Conservation (phyloP, 2,888 invertebrate species). For the Lepetodrilus schrolli region DNA sequence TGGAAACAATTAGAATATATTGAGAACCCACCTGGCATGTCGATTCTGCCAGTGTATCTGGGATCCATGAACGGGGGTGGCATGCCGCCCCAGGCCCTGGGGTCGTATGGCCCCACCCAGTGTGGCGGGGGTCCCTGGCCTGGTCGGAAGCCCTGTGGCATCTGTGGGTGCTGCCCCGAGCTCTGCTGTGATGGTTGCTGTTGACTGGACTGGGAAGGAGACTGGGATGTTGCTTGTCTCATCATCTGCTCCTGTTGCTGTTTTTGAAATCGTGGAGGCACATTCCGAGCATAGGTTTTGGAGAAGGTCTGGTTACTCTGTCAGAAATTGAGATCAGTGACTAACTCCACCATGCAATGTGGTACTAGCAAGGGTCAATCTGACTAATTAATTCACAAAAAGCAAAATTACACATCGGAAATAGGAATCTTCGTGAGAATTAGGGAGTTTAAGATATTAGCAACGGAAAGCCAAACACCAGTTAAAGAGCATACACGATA, state of each 20-base stretch:
- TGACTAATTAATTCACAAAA: not conserved
- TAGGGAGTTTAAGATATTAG: no score
- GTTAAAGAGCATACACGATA: no score
- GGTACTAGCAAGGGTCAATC: slow-evolving; percentile 21
- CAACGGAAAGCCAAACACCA: no score
- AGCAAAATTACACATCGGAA: not conserved
- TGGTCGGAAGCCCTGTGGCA: slow-evolving; percentile 63
- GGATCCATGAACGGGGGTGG: slow-evolving; percentile 66
- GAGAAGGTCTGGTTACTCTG: slow-evolving; percentile 44
- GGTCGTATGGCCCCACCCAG: slow-evolving; percentile 59
- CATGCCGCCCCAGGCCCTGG: slow-evolving; percentile 54
- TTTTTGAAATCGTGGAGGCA: slow-evolving; percentile 83
- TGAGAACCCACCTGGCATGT: slow-evolving; percentile 68
- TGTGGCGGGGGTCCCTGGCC: slow-evolving; percentile 70
- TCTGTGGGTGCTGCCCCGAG: slow-evolving; percentile 46
- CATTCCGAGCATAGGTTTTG: slow-evolving; percentile 57
- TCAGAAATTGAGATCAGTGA: slow-evolving; percentile 28
- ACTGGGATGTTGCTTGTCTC: slow-evolving; percentile 32
- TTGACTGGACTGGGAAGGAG: slow-evolving; percentile 10
- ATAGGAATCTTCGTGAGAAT: no score
- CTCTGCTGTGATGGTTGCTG: slow-evolving; percentile 32
- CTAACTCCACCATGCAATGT: slow-evolving; percentile 15
- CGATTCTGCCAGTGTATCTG: slow-evolving; percentile 61
- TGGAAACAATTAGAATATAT: no score
- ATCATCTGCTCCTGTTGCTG: slow-evolving; percentile 58